Evolutionary conservation across 2,113 vertebrate species (phyloP), one percentile per base, ranked within the genome.

Genomic region (Perccottus glenii): DNA sequence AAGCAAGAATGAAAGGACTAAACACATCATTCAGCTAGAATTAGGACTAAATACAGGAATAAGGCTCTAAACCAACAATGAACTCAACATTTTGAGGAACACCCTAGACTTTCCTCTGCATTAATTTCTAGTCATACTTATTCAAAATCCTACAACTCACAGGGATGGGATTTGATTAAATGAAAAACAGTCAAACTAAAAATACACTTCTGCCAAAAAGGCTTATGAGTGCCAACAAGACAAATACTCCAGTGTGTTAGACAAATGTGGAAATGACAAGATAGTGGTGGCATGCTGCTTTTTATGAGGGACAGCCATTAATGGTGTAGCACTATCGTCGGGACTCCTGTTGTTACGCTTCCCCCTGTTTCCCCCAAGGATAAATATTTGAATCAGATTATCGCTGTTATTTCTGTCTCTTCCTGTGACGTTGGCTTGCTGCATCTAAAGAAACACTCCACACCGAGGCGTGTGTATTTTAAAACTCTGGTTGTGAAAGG

Each of bases 351-450:
- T 33, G 47, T 62, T 40, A 40, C 38, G 52, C 33, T 12, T 35
- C 12, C 52, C 52, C 14, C 60, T 38, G 59, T 43, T 40, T 74
- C 65, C 75, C 74, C 59, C 1, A 55, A 60, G 83, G 75, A 70
- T 67, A 77, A 73, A 80, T 82, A 83, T 86, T 81, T 83, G 67
- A 88, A 85, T 82, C 76, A 83, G 48, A 87, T 80, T 87, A 83
- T 81, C 75, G 48, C 64, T 10, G 67, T 88, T 87, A 90, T 90
- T 87, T 85, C 68, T 76, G 86, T 81, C 81, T 73, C 64, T 35
- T n/a, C 50, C 42, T 2, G 56, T 86, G 89, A 89, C 68, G 78
- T 68, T 11, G 43, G 49, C 77, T 67, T 60, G 51, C 36, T 8
- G 56, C 81, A 50, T 75, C 61, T 70, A 55, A 65, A 75, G 67